Evolutionary conservation across 2,888 invertebrate species (phyloP), one percentile per base, ranked within the genome.

Genomic region (Halictus ligatus): DNA sequence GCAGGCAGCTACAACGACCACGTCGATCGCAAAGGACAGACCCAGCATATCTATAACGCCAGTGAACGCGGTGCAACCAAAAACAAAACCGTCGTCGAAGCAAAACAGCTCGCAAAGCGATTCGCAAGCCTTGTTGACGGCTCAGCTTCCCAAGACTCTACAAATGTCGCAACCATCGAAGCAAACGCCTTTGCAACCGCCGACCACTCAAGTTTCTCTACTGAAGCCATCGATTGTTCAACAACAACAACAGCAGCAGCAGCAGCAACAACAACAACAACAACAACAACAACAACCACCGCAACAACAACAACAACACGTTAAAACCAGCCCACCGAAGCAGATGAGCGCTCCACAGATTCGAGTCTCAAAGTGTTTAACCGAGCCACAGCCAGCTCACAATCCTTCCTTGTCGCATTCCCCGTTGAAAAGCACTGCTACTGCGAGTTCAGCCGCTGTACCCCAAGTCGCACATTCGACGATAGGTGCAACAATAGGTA

Each of bases 21-120:
- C 94, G 91, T 91, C 94, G 8, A 87, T 92, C 25, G 92, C 95
- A 15, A 95, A 95, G 86, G 96, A 96, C 58, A 94, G 96, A 29
- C 96, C 96, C 0, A 95, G 94, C 83, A 95, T 96, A 85, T 96
- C 96, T 0, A 96, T 95, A 82, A 95, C 95, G 0, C 95, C 95
- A 2, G 93, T 94, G 2, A 89, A 85, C 64, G 84, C 90, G 72
- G 78, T 78, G n/a, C 81, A 86, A 3, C 84, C 88, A 18, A 94
- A 93, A 74, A 85, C 80, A 6, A 94, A 94, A 80, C 29, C 64
- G 29, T 75, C 80, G 12, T 29, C 58, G 0, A 88, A 89, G 46
- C 85, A 75, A 35, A 87, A 78, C 46, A n/a, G 7, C 29, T 64
- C 90, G 0, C 91, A 89, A 29, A 83, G 48, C 12, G 92, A 92